Percentiles rank a stretch among this genome's conserved stretches.
Evolutionary conservation across 2,113 vertebrate species (phyloP).

Genomic region (Copsychus sechellarum): DNA sequence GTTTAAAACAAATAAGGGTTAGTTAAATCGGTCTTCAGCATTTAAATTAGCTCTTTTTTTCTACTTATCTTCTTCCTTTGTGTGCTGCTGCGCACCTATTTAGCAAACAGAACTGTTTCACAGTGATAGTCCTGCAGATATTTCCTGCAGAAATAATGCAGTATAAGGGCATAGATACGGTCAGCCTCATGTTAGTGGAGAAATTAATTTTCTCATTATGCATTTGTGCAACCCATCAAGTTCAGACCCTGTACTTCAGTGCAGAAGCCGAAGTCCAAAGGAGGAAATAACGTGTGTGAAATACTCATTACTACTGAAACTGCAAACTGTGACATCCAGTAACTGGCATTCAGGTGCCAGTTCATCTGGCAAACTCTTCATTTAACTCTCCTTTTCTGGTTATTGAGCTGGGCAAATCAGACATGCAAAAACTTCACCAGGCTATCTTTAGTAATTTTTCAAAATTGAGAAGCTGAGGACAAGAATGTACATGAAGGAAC

Average conservation of each 20-base stretch:
- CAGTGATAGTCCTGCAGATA: background rate
- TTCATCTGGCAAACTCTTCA: background rate
- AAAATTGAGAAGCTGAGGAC: background rate
- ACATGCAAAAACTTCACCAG: background rate
- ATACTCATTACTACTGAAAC: background rate
- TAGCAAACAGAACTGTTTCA: background rate
- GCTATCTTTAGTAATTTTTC: background rate
- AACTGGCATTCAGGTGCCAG: background rate
- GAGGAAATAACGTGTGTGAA: background rate
- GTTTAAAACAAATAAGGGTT: background rate
- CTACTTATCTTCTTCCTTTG: background rate
- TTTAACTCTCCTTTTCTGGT: background rate
- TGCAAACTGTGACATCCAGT: background rate
- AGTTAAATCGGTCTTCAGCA: background rate
- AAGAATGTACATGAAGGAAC: background rate
- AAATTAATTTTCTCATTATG: background rate
- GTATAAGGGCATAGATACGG: background rate
- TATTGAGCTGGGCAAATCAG: background rate
- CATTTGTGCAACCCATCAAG: background rate
- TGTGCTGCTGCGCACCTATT: background rate
- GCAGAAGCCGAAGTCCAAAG: slow-evolving; percentile 23
- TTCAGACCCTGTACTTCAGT: background rate
- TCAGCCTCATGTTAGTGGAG: background rate
- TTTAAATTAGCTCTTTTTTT: background rate
- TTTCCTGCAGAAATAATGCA: background rate